A percentile compares a stretch with the other conserved stretches of the same genome.
Evolutionary conservation across 2,888 invertebrate genomes (phyloP).

Genomic region (Agrotis puta): DNA sequence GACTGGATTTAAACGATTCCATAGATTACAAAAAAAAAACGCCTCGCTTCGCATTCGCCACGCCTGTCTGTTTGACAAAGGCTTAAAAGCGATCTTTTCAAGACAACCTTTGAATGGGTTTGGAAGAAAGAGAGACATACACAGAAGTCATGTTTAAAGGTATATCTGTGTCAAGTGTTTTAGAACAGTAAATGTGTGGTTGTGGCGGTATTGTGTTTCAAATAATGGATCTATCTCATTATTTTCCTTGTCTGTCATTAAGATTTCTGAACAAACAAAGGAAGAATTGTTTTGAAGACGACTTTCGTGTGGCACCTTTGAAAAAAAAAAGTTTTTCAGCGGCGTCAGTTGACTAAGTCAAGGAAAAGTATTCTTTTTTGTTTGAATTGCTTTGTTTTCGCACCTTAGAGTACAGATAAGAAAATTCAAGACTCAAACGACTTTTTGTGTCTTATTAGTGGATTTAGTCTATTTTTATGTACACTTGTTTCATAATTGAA

Average conservation of each 20-base stretch:
- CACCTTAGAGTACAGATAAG: slow-evolving; percentile 19
- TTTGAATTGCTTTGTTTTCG: slow-evolving; percentile 38
- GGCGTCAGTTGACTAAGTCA: not conserved
- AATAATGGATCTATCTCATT: slow-evolving; percentile 41
- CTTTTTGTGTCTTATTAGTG: slow-evolving; percentile 13
- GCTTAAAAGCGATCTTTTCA: too few relatives aligned
- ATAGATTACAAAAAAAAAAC: too few relatives aligned
- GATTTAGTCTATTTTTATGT: not conserved
- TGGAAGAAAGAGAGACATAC: not conserved
- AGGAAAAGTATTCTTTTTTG: slow-evolving; percentile 20
- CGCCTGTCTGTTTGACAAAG: too few relatives aligned
- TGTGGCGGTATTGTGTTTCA: slow-evolving; percentile 2
- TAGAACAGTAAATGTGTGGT: not conserved
- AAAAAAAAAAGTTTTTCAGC: slow-evolving; percentile 5
- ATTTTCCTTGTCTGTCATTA: slow-evolving; percentile 34
- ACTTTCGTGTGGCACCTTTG: slow-evolving; percentile 23
- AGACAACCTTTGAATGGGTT: too few relatives aligned
- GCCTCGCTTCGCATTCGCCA: too few relatives aligned
- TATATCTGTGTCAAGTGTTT: slow-evolving; percentile 5
- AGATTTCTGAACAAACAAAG: slow-evolving; percentile 38
- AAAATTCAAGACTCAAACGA: not conserved
- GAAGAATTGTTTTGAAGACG: slow-evolving; percentile 33
- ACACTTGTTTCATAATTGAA: too few relatives aligned
- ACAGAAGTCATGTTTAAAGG: not conserved
- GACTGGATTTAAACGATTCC: too few relatives aligned